Base-by-base conservation (phyloP, 2,113 vertebrate species). In the Melanerpes aurifrons region DNA sequence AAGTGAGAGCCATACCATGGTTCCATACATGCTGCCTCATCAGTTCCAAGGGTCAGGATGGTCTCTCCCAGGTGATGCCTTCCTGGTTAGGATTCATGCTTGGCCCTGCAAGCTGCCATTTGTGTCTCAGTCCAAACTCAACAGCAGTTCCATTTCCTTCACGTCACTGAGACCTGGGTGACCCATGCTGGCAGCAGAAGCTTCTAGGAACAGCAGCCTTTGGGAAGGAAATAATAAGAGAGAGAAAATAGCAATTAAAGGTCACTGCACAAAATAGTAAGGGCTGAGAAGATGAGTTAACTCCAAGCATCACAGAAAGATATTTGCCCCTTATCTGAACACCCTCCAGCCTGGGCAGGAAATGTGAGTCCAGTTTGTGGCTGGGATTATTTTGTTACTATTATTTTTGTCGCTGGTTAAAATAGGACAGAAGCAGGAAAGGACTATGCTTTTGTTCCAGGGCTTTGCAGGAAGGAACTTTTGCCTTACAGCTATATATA, bases 351-450 rank as follows among this genome's bases (percentile, higher is more conserved):
- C 58, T n/a, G 53, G 47, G 89, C 67, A 83, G 95, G 93, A 93
- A 94, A 89, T 8, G 3, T 57, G 61, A 57, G 71, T 35, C 68
- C 67, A 57, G 62, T 77, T 85, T 75, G 56, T 64, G 74, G 22
- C 76, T 76, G 84, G 79, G 48, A n/a, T 89, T 80, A 92, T 91
- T 91, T 84, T 77, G 32, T 63, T 85, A 15, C 29, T 66, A 17
- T 88, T 86, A 54, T 53, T 94, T 87, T 78, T 87, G 17, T 43
- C 86, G 53, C 32, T 90, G 70, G n/a, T 87, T 94, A 90, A 93
- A 96, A 86, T 85, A 95, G 90, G 86, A 87, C 56, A 91, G 89
- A 95, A 84, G 86, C 87, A 96, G 95, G 95, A 97, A 97, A 94
- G 89, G 78, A 86, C 69, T 91, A 71, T 93, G 83, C 95, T 95